A percentile compares a stretch with the other conserved stretches of the same genome.
These are phyloP conservation scores for Phytoseiulus persimilis DNA, from an alignment of 2,888 invertebrate genomes.

Conservation along the genomic window DNA sequence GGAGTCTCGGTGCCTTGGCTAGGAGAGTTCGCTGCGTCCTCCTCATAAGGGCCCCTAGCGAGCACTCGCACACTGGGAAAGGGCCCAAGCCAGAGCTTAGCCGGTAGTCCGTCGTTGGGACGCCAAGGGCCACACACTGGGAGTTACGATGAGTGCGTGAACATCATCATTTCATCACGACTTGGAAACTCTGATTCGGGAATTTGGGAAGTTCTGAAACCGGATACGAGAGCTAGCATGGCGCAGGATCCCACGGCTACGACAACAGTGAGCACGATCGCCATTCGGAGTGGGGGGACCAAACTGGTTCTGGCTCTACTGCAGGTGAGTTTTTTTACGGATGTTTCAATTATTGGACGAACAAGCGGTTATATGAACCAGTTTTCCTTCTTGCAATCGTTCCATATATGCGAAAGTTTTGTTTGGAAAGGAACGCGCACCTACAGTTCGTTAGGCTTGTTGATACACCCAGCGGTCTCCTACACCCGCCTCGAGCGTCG, in stretches of 20 bases:
- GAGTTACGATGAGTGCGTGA: neutral
- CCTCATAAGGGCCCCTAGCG: conserved; percentile 5
- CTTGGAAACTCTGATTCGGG: neutral
- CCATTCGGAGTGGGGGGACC: conserved; percentile 74
- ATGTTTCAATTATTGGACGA: too few relatives aligned
- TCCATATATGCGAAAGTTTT: neutral
- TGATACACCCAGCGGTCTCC: neutral
- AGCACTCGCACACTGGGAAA: conserved; percentile 5
- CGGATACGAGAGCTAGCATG: neutral
- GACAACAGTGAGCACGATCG: conserved; percentile 65
- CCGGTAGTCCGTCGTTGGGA: neutral
- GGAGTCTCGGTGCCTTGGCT: neutral
- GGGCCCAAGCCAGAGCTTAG: neutral
- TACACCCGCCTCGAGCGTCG: neutral
- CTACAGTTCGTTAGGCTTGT: neutral
- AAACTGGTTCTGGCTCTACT: conserved; percentile 77
- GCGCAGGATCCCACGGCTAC: neutral
- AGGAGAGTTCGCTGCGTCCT: neutral
- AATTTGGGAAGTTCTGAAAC: neutral
- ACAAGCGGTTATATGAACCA: too few relatives aligned
- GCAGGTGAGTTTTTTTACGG: conserved; percentile 63
- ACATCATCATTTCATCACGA: neutral
- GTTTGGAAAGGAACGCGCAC: neutral
- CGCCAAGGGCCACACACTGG: neutral
- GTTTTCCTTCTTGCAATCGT: too few relatives aligned